Conservation (phyloP, 2,797 vertebrate genomes). For the Sebastes flavidus region DNA sequence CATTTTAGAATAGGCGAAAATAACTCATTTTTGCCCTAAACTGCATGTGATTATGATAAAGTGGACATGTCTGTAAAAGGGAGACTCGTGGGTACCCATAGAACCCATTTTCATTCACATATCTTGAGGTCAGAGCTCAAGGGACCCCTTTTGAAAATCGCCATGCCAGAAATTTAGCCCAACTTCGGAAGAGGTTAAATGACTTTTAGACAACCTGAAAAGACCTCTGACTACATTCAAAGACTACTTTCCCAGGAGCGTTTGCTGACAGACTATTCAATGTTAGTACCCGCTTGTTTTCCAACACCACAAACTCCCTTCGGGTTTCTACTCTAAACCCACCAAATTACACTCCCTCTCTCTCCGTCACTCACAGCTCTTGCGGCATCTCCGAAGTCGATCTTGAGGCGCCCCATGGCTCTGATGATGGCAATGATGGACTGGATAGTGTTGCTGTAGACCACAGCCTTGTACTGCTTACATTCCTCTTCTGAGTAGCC, state of each 20-base stretch:
- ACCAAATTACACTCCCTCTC: not conserved
- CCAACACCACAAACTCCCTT: not conserved
- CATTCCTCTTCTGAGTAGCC: conserved; percentile 99
- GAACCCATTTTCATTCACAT: too few species aligned
- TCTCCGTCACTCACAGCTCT: conserved; percentile 88
- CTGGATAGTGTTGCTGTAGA: conserved; percentile 99
- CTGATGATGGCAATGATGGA: conserved; percentile 98
- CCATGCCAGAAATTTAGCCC: too few species aligned
- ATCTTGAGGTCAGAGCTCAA: too few species aligned
- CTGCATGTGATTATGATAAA: too few species aligned
- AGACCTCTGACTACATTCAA: not conserved
- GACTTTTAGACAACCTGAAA: not conserved
- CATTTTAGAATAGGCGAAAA: not conserved
- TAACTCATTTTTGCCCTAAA: too few species aligned
- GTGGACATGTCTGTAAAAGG: too few species aligned
- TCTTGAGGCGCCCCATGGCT: conserved; percentile 98
- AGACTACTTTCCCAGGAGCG: not conserved
- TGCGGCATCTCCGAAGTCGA: conserved; percentile 91
- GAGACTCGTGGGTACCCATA: too few species aligned
- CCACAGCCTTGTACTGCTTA: conserved; percentile 98
- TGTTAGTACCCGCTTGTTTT: not conserved
- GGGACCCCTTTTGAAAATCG: too few species aligned
- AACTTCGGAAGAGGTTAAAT: not conserved
- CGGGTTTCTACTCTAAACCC: not conserved
- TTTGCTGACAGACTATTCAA: not conserved